These are phyloP conservation scores for Eueremaeus valkanovi DNA, from an alignment of 2,888 invertebrate species.

Conservation along the genomic window DNA sequence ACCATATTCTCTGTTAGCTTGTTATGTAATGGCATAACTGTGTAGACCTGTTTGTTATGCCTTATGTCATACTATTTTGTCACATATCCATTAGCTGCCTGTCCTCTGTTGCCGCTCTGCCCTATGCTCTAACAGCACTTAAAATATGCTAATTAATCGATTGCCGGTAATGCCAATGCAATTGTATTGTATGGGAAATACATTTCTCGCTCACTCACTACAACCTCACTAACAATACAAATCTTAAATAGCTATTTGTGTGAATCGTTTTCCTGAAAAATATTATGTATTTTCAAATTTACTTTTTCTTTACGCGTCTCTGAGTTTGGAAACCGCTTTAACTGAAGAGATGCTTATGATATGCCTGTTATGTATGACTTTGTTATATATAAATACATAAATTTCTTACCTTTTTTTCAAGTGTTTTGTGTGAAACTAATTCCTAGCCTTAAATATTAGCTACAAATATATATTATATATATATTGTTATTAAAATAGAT, in stretches of 20 bases:
- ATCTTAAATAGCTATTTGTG: background rate
- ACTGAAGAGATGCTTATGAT: background rate
- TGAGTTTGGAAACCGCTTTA: background rate
- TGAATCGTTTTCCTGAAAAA: background rate
- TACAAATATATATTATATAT: too few species aligned
- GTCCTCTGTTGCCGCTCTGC: background rate
- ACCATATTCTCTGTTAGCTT: background rate
- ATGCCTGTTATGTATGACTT: background rate
- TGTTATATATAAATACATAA: too few species aligned
- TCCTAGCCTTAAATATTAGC: too few species aligned
- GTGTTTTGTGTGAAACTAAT: too few species aligned
- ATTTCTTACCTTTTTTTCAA: too few species aligned
- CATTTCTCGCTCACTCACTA: too few species aligned
- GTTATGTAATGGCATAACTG: background rate
- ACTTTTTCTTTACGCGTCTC: background rate
- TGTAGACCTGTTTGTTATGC: background rate
- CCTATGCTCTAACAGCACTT: background rate
- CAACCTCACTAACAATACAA: too few species aligned
- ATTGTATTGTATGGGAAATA: background rate
- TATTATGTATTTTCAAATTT: background rate
- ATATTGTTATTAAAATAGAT: too few species aligned
- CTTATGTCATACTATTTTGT: slow-evolving; percentile 25
- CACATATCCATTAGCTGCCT: slow-evolving; percentile 9
- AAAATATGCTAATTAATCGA: slow-evolving; percentile 23
- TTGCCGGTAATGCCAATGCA: background rate